phyloP scores from a whole-genome alignment of 2,113 vertebrate species.

The Desmodus rotundus region DNA sequence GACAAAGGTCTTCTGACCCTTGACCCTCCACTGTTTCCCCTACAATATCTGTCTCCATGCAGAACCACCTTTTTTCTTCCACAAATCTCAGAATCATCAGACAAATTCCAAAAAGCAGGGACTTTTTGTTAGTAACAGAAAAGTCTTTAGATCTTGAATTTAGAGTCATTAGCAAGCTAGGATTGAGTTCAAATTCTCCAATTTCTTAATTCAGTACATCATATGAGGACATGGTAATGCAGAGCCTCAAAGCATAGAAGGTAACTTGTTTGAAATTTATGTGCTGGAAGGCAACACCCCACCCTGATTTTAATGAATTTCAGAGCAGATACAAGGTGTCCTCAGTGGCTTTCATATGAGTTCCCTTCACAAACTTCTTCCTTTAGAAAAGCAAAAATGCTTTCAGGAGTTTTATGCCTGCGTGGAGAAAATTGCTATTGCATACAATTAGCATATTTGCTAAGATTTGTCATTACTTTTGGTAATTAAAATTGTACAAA shows the following conservation, averaged over 20 bases:
- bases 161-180: neutral
- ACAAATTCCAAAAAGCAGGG: neutral
- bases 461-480: constrained; percentile 79
- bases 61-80: neutral
- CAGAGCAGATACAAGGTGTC: neutral
- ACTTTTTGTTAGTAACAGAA: neutral
- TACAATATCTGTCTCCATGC: neutral
- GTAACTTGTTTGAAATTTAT: constrained; percentile 32
- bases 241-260: neutral
- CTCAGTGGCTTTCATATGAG: neutral
- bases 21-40: neutral
- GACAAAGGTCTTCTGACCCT: neutral
- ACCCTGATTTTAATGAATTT: constrained; percentile 39
- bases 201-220: neutral
- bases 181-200: neutral
- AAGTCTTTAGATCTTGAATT: neutral
- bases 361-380: neutral
- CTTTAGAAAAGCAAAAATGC: constrained; percentile 65
- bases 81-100: neutral
- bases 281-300: neutral
- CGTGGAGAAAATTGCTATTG: constrained; percentile 73
- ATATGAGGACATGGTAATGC: neutral
- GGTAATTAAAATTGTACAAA: constrained; percentile 81
- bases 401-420: constrained; percentile 73
- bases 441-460: constrained; percentile 78